A percentile compares a stretch with the other conserved stretches of the same genome.
Conservation (phyloP, 2,797 vertebrate species). For the Pangasius larnaudii region DNA sequence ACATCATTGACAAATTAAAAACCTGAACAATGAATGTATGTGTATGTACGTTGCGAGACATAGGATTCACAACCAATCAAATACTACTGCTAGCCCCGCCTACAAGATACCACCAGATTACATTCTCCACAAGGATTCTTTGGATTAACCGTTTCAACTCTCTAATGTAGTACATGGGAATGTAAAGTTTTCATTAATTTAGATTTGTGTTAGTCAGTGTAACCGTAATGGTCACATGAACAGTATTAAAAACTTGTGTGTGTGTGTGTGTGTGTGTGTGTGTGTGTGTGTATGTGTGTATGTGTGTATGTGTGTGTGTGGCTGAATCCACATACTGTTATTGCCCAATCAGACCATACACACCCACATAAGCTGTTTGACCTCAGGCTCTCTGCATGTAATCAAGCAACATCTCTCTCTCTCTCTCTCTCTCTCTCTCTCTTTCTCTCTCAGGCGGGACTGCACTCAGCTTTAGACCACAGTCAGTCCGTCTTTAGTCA, state of each 20-base stretch:
- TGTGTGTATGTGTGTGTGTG: too few relatives aligned
- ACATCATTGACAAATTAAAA: background rate
- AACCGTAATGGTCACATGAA: background rate
- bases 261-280: slow-evolving; percentile 3
- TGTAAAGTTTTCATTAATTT: background rate
- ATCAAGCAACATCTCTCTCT: slow-evolving; percentile 30
- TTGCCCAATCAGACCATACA: slow-evolving; percentile 15
- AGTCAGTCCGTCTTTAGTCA: slow-evolving; percentile 31
- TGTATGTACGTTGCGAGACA: background rate
- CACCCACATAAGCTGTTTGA: slow-evolving; percentile 40
- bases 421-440: slow-evolving; percentile 14
- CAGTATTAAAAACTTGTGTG: background rate
- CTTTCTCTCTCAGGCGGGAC: slow-evolving; percentile 24
- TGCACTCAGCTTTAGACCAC: slow-evolving; percentile 8
- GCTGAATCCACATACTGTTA: slow-evolving; percentile 21
- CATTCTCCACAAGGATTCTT: background rate
- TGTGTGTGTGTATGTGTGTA: too few relatives aligned
- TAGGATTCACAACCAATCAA: background rate
- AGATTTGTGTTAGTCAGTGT: background rate
- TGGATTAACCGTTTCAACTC: background rate
- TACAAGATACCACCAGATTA: background rate
- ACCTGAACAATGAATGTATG: background rate
- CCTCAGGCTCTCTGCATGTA: slow-evolving; percentile 31
- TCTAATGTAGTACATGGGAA: too few relatives aligned
- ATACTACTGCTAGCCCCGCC: background rate